Evolutionary conservation across 2,797 vertebrate genomes (phyloP), one percentile per base, ranked within the genome.

Genomic region (Gymnopithys bicolor): DNA sequence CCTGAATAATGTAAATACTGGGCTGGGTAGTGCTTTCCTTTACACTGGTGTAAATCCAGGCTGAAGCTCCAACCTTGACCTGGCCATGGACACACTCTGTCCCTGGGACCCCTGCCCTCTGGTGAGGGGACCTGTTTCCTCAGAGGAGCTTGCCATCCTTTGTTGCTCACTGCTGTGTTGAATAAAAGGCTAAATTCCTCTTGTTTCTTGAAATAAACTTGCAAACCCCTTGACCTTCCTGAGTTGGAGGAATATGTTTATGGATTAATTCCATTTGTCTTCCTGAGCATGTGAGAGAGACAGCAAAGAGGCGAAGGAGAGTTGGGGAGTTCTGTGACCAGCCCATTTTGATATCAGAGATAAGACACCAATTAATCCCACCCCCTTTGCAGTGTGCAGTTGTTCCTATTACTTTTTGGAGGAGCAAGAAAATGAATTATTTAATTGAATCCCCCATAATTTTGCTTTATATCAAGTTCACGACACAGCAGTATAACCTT

Each of bases 211-310:
- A 92, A 93, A 93, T 80, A 89, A 93, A 94, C 69, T 84, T 83
- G 45, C 43, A 76, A 77, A 69, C 17, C 53, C 56, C 77, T 91
- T 92, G 92, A 92, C 89, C 90, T 95, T 95, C 94, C 91, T 92
- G 84, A 93, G 70, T 48, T 87, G 84, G 63, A 83, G 49, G 59
- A 67, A 49, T 80, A 80, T 87, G 77, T 94, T 94, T 96, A 90
- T 33, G 79, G 55, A 84, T 56, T 74, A 64, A 75, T 84, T 68
- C 53, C 53, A 19, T 89, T 84, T 91, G 55, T 91, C 66, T 89
- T 92, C 62, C 71, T 69, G 79, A 84, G 77, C 3, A 0, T 43
- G 79, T 81, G 87, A 94, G 88, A 52, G 52, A 71, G 59, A 46
- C 3, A 4, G n/a, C 51, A 35, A 5, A 33, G 59, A 48, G 13